Evolutionary conservation across 2,113 vertebrate species (phyloP), one percentile per base, ranked within the genome.

Genomic region (Heliornis fulica): DNA sequence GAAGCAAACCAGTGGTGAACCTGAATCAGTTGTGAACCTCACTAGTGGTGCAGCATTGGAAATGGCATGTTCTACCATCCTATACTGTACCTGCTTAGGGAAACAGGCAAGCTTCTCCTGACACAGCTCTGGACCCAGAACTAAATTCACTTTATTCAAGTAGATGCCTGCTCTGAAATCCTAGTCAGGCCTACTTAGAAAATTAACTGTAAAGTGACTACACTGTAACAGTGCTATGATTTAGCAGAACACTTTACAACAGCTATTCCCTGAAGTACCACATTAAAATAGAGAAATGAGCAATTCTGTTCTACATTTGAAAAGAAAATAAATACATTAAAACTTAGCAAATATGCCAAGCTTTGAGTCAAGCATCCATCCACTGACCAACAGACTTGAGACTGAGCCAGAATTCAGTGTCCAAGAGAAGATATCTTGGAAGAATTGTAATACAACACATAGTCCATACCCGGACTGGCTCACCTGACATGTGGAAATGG

Each of bases 1-100:
- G 51, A 46, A 32, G 15, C 17, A 60, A 80, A 68, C 5, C 59
- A 51, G 61, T 4, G 34, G 34, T 19, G 61, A 85, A 46, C 34
- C 34, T 36, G 54, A 63, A 46, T 22, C 38, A 43, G 22, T 2
- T 19, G 36, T 20, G 48, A 80, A 79, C 12, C 14, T 50, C 31
- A 38, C 20, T 5, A 31, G 13, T 16, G 23, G 26, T n/a, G 50
- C 3, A 3, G 41, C 41, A 40, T 0, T 29, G 65, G 54, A 53
- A 51, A 26, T 0, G 0, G 23, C 54, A 60, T 10, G 1, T 29
- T 48, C 23, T 1, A 31, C 23, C 29, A 69, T 10, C 56, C 75
- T 31, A 2, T 51, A 40, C 1, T 14, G n/a, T 14, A 56, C n/a
- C 46, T 64, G 64, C 51, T 41, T 3, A 1, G 36, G 22, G 32